These are phyloP conservation scores for Myiopsitta monachus DNA, from an alignment of 2,113 vertebrate species.

Conservation along the genomic window DNA sequence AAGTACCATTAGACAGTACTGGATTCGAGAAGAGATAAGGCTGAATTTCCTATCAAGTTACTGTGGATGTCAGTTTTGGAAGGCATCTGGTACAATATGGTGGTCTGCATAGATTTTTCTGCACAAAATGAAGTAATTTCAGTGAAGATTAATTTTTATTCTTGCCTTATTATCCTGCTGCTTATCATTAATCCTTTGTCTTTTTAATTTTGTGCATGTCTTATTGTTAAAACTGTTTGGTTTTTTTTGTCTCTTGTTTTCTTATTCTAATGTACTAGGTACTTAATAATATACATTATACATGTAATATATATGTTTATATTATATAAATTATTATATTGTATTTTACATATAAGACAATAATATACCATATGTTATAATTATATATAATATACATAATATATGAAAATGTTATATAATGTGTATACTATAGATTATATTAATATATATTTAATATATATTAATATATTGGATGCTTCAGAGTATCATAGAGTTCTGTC, in stretches of 20 bases:
- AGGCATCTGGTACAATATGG: fast-evolving
- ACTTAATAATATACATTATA: neutral
- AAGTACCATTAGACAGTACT: neutral
- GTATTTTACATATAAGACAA: too few relatives aligned
- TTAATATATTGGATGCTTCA: too few relatives aligned
- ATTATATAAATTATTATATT: too few relatives aligned
- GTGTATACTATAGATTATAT: too few relatives aligned
- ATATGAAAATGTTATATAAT: too few relatives aligned
- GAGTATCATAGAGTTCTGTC: too few relatives aligned
- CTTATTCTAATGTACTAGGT: neutral
- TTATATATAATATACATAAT: too few relatives aligned
- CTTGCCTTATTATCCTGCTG: neutral
- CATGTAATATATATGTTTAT: too few relatives aligned
- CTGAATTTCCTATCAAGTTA: neutral
- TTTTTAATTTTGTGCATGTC: neutral
- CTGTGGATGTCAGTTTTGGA: neutral
- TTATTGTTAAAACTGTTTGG: neutral
- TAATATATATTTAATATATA: too few relatives aligned
- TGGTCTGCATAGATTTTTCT: neutral
- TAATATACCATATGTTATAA: too few relatives aligned
- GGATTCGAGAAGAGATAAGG: neutral
- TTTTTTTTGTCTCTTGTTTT: neutral
- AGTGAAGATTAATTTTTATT: neutral
- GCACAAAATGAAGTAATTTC: neutral
- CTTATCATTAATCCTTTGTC: neutral